Evolutionary conservation across 2,113 vertebrate genomes (phyloP).

Genomic region (Vanacampus margaritifer): DNA sequence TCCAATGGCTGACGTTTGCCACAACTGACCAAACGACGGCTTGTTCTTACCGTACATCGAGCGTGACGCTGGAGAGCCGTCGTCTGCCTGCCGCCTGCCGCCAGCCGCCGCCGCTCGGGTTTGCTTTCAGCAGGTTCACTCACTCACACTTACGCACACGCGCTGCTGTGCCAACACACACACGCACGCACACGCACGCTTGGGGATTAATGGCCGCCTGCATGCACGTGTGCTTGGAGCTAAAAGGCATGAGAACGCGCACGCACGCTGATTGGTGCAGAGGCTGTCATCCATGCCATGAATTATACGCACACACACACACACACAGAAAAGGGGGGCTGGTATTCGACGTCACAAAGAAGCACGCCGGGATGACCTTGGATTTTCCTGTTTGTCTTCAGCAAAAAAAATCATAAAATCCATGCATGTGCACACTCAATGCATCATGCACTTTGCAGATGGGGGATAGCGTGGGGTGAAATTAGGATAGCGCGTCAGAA

Average conservation of each 20-base stretch:
- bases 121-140: slow-evolving; percentile 46
- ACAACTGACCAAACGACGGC: background rate
- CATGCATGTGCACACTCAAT: background rate
- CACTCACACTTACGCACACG: slow-evolving; percentile 25
- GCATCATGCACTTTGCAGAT: background rate
- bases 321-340: slow-evolving; percentile 24
- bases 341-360: slow-evolving; percentile 45
- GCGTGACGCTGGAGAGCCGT: slow-evolving; percentile 43
- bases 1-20: background rate
- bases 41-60: slow-evolving; percentile 69
- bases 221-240: slow-evolving; percentile 60
- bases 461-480: slow-evolving; percentile 22
- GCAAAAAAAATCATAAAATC: too few species aligned
- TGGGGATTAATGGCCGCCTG: slow-evolving; percentile 58
- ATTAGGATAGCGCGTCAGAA: slow-evolving; percentile 34
- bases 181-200: slow-evolving; percentile 19
- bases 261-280: slow-evolving; percentile 62
- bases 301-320: slow-evolving; percentile 23
- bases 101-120: slow-evolving; percentile 28
- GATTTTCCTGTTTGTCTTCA: slow-evolving; percentile 56
- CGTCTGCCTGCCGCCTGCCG: slow-evolving; percentile 26
- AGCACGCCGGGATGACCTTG: slow-evolving; percentile 72
- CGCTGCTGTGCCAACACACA: slow-evolving; percentile 34
- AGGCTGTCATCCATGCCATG: slow-evolving; percentile 41
- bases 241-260: slow-evolving; percentile 45